Conservation (phyloP, 2,113 vertebrate genomes). For the Dasyornis broadbenti region DNA sequence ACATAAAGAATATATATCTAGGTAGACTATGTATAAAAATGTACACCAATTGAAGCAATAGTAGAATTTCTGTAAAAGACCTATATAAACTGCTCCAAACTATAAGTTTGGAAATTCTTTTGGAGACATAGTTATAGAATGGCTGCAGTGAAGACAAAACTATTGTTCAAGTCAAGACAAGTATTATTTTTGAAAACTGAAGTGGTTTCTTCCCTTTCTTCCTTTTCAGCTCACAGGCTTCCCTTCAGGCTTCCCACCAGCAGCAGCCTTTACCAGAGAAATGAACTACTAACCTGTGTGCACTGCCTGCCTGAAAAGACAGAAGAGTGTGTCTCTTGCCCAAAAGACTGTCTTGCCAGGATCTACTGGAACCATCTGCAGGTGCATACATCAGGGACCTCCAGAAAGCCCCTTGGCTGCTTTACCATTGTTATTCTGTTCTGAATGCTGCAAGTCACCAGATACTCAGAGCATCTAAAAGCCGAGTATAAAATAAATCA, state of each 20-base stretch:
- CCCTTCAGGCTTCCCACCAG: background rate
- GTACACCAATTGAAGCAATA: background rate
- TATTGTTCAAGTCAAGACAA: background rate
- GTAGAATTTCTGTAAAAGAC: background rate
- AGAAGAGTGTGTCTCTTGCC: background rate
- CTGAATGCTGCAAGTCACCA: background rate
- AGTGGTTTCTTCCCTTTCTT: background rate
- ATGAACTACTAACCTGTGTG: background rate
- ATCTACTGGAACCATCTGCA: background rate
- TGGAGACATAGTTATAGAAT: background rate
- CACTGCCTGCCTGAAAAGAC: background rate
- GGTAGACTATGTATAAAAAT: background rate
- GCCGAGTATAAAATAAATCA: background rate
- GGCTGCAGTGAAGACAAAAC: background rate
- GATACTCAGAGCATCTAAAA: background rate
- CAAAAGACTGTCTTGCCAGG: background rate
- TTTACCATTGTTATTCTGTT: background rate
- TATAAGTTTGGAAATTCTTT: background rate
- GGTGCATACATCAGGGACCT: background rate
- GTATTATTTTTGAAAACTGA: background rate
- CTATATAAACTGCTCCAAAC: background rate
- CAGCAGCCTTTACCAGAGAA: background rate
- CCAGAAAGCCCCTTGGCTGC: background rate
- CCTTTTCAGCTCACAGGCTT: background rate
- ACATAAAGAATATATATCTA: background rate